Base-by-base conservation (phyloP, 2,888 invertebrate species). In the Tiliacea citrago region DNA sequence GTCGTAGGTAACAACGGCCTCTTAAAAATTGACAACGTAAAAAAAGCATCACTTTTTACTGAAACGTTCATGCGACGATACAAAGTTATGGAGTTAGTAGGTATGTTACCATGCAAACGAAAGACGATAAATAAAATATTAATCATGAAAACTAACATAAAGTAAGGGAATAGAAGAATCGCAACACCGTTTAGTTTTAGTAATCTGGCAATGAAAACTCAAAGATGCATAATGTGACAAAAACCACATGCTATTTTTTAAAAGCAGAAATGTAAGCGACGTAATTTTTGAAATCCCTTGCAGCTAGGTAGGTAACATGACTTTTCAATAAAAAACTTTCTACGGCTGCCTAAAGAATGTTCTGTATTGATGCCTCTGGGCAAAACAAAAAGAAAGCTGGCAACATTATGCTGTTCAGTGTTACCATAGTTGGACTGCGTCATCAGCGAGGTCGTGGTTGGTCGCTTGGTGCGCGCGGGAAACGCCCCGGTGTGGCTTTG, bases 401-500 rank as follows among this genome's bases (percentile, higher is more conserved):
- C 91, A 91, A 89, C 90, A 90, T 91, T 90, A 81, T 73, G 77
- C 62, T 39, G 63, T 73, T 85, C 73, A 77, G 89, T 84, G 91
- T 94, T 96, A 96, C 96, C 96, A 91, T 96, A 95, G 86, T 93
- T 93, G 63, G 96, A 96, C 85, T 95, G 95, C 85, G 96, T 94
- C 96, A 96, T 96, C 87, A 91, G 90, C 86, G 93, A 89, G 55
- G 93, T 76, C 77, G 94, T 75, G 77, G 94, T 68, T n/a, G 89
- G 82, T 42, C 94, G 93, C 87, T 90, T 92, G 86, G 89, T 79
- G 79, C 95, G 95, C 88, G 94, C 82, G 81, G 95, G 95, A 85
- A 96, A 96, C 87, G 90, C 92, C 42, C 96, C 96, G 85, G 92
- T 93, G 94, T 96, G 94, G 88, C 96, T 96, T 91, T 95, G 95